Evolutionary conservation across 2,888 invertebrate species (phyloP), one percentile per base, ranked within the genome.

Genomic region (Metellina segmentata): DNA sequence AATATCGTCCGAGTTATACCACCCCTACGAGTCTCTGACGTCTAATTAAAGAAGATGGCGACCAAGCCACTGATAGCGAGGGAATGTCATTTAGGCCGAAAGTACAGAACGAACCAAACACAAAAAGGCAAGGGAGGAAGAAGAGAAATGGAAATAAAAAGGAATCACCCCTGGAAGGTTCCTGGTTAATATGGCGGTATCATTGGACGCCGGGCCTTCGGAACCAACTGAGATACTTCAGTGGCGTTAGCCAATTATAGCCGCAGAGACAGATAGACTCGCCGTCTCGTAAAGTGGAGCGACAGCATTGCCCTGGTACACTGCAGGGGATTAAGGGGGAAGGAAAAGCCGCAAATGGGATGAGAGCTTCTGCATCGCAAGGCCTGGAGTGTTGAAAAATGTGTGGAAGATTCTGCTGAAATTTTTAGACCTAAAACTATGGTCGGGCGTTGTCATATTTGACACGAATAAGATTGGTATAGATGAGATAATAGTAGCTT

Each of bases 41-140:
- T 79, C 88, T 88, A 88, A 88, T 88, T 88, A 88, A 88, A 81
- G 88, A 88, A 88, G 74, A 72, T 88, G 88, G 81, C 72, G 81
- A 61, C 34, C 53, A 81, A 81, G 81, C 74, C 81, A 88, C 85
- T 74, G 88, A 88, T 88, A 88, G 81, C 48, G 74, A 34, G 74
- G n/a, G 77, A 81, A 81, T 81, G 88, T 88, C 88, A 88, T 81
- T 88, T 88, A 61, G 74, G 81, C 71, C 71, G 53, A 79, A 88
- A 78, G 81, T 88, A 81, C 81, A 74, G 72, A 61, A 81, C 81
- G 81, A 53, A 81, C 72, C 81, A 74, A 81, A 81, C 74, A 5
- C 11, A 11, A 88, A 88, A 88, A 72, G 70, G 53, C 70, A 51
- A 11, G 20, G 69, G 78, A 20, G 51, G 19, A 69, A 48, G 71